Evolutionary conservation across 2,797 vertebrate species (phyloP).

Genomic region (Margarornis squamiger): DNA sequence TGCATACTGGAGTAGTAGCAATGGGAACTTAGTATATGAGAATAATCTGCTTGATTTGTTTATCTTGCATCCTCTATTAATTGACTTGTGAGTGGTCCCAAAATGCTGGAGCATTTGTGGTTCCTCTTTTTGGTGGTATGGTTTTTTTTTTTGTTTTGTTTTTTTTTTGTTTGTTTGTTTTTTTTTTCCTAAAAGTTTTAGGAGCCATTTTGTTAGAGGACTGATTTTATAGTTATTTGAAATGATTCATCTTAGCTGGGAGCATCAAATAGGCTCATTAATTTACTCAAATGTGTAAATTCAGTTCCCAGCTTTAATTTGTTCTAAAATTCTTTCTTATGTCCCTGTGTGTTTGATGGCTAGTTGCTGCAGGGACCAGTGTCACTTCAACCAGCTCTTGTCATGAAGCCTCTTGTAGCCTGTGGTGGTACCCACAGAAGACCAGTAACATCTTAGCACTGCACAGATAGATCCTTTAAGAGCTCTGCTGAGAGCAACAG

Average conservation of each 20-base stretch:
- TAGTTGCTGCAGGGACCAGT: not conserved
- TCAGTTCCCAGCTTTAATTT: not conserved
- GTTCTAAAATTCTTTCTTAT: not conserved
- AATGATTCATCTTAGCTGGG: not conserved
- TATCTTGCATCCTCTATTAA: not conserved
- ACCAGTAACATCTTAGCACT: not conserved
- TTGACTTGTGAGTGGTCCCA: not conserved
- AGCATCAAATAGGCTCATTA: not conserved
- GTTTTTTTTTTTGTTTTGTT: too few relatives aligned
- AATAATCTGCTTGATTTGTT: not conserved
- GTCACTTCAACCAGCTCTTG: not conserved
- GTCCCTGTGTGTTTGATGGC: not conserved
- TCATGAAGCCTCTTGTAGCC: accelerated
- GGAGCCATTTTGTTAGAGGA: not conserved
- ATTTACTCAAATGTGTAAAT: not conserved
- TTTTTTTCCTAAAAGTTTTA: not conserved
- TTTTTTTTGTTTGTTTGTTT: too few relatives aligned
- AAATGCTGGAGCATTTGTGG: not conserved
- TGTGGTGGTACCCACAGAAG: not conserved
- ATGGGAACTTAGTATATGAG: not conserved
- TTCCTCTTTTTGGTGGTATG: not conserved
- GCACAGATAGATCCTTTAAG: not conserved
- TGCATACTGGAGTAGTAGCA: not conserved
- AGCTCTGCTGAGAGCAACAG: not conserved
- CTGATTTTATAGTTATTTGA: not conserved